Base-by-base conservation (phyloP, 1,140 invertebrate species). In the Zaprionus africanus region DNA sequence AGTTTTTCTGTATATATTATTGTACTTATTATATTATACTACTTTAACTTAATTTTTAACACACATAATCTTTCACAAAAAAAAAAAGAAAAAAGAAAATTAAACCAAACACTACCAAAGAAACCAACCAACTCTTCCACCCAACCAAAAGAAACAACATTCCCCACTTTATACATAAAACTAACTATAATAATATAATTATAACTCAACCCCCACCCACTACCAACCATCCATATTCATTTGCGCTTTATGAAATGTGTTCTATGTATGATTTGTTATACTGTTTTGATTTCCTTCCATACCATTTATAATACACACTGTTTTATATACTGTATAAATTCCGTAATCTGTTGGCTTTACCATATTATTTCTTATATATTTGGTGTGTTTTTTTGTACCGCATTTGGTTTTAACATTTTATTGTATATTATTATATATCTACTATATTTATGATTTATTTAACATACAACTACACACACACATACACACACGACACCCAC, bases 1-100 rank as follows among this genome's bases (percentile, higher is more conserved):
- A 83, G 66, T 78, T 84, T 76, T 86, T 84, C 74, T 88, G 81
- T 90, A 81, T 83, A 84, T 84, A 90, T 85, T 57, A 87, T 61
- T 78, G 58, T 69, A 77, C 57, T 72, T 66, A 77, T 77, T 72
- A 73, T 77, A 65, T 56, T 67, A 61, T 59, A 79, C 51, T 60
- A 61, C 19, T 74, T 69, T 68, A 66, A 61, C 67, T 71, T 83
- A 78, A 72, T 83, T 82, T 75, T 82, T 76, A 79, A 78, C 76
- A 87, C 76, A 84, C 70, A 84, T 49, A 41, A 62, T 58, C 64
- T 54, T 60, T 54, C 56, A 67, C 54, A 63, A 43, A 43, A 41
- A n/a, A 24, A 64, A 70, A 22, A 63, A 62, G n/a, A n/a, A 68
- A 26, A 7, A 28, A 28, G 28, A 63, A 62, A 62, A 19, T 36